Evolutionary conservation across 2,797 vertebrate genomes (phyloP).

Genomic region (Sebastes iracundus): DNA sequence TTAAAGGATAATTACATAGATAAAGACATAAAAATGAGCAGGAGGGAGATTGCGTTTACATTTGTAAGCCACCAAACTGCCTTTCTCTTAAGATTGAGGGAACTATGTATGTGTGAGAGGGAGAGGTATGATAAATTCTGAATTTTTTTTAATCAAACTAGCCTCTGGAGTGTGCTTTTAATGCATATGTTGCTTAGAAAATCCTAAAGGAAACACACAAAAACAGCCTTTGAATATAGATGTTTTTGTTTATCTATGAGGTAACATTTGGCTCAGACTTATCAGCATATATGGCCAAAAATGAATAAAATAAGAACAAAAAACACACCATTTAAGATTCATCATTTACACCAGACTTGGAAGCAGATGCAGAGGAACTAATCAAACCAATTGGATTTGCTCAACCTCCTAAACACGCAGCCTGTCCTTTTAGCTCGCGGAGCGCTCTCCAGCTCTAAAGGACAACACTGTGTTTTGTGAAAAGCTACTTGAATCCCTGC

Average conservation of each 20-base stretch:
- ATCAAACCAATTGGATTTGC: conserved; percentile 92
- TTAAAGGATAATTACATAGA: background rate
- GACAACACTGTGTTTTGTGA: conserved; percentile 92
- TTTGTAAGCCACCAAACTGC: background rate
- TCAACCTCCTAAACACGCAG: conserved; percentile 88
- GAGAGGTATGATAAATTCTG: background rate
- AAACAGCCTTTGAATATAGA: background rate
- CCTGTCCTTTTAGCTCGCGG: conserved; percentile 90
- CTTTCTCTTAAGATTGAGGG: background rate
- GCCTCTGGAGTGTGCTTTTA: background rate
- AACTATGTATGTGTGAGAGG: background rate
- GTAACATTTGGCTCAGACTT: background rate
- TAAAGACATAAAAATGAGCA: background rate
- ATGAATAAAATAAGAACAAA: background rate
- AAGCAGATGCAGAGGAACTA: conserved; percentile 88
- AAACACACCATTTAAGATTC: conserved; percentile 10
- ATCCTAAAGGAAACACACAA: background rate
- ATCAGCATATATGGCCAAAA: background rate
- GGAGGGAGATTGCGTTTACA: background rate
- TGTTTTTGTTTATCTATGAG: background rate
- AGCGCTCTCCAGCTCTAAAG: conserved; percentile 90
- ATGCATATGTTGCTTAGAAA: background rate
- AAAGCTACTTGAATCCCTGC: conserved; percentile 92
- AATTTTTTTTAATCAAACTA: background rate
- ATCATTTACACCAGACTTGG: conserved; percentile 71